Percentiles rank a stretch among this genome's conserved stretches.
These are phyloP conservation scores for Proctacanthus coquilletti DNA, from an alignment of 1,140 invertebrate genomes.

Conservation along the genomic window DNA sequence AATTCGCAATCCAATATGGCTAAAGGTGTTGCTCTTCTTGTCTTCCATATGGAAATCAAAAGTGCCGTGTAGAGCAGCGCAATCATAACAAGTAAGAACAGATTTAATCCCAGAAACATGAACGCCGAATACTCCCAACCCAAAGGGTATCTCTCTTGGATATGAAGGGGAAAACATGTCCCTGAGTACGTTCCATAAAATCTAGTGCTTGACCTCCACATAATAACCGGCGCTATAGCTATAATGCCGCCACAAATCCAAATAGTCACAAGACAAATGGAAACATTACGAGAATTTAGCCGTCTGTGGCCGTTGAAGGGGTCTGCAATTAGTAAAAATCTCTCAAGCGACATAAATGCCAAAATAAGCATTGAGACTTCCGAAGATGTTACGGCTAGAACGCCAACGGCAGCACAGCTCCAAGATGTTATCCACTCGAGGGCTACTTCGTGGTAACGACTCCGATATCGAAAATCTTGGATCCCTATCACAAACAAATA, in stretches of 20 bases:
- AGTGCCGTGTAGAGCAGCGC: conserved; percentile 45
- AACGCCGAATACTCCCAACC: conserved; percentile 65
- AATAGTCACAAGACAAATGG: conserved; percentile 34
- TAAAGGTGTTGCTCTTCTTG: conserved; percentile 41
- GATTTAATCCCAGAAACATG: conserved; percentile 54
- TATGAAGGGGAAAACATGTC: conserved; percentile 58
- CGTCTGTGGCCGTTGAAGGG: conserved; percentile 42
- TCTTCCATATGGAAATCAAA: conserved; percentile 45
- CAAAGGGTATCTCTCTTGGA: conserved; percentile 48
- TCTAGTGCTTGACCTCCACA: conserved; percentile 42
- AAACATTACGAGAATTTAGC: conserved; percentile 33
- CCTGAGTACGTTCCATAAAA: conserved; percentile 50
- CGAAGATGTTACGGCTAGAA: conserved; percentile 49
- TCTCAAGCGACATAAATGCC: conserved; percentile 59
- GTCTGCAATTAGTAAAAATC: conserved; percentile 52
- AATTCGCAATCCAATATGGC: conserved; percentile 48
- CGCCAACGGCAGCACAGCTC: conserved; percentile 44
- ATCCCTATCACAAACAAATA: conserved; percentile 56
- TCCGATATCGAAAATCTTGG: conserved; percentile 46
- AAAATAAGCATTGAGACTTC: conserved; percentile 62
- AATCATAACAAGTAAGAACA: conserved; percentile 43
- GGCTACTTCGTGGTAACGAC: conserved; percentile 45
- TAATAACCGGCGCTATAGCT: conserved; percentile 47
- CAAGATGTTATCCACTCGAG: conserved; percentile 52
- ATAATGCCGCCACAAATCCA: conserved; percentile 48